These are phyloP conservation scores for Anhinga rufa DNA, from an alignment of 2,113 vertebrate species.

Conservation along the genomic window DNA sequence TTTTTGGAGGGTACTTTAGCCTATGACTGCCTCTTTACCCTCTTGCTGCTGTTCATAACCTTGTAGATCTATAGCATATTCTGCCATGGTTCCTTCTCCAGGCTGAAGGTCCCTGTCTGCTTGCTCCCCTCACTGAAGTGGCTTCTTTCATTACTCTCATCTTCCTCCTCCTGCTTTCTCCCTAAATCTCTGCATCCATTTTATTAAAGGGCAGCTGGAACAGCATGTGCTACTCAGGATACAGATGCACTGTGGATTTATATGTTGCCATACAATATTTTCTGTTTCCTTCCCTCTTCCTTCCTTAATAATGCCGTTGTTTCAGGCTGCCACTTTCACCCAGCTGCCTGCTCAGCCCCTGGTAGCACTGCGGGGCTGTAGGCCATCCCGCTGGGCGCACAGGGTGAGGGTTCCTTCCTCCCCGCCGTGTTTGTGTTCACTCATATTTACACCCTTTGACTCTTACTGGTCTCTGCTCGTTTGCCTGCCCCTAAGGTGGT, in stretches of 20 bases:
- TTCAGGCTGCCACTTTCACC: background rate
- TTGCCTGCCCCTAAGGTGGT: background rate
- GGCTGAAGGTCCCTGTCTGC: background rate
- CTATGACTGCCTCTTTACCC: background rate
- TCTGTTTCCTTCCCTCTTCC: background rate
- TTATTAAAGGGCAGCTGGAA: background rate
- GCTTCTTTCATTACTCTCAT: background rate
- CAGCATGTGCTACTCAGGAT: background rate
- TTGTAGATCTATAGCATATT: background rate
- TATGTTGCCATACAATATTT: fast-evolving
- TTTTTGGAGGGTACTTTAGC: background rate
- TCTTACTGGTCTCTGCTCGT: fast-evolving
- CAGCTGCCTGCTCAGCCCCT: background rate
- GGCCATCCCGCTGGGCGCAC: fast-evolving
- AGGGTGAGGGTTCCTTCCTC: too few relatives aligned
- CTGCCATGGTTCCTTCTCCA: background rate
- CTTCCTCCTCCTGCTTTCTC: background rate
- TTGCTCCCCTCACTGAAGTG: background rate
- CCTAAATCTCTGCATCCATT: background rate
- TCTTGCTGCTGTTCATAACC: background rate
- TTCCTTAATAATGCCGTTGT: background rate
- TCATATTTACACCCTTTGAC: fast-evolving
- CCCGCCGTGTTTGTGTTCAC: fast-evolving
- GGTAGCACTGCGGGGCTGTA: too few relatives aligned
- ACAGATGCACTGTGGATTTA: background rate